phyloP scores from a whole-genome alignment of 2,888 invertebrate genomes.

The Peribatodes rhomboidaria region DNA sequence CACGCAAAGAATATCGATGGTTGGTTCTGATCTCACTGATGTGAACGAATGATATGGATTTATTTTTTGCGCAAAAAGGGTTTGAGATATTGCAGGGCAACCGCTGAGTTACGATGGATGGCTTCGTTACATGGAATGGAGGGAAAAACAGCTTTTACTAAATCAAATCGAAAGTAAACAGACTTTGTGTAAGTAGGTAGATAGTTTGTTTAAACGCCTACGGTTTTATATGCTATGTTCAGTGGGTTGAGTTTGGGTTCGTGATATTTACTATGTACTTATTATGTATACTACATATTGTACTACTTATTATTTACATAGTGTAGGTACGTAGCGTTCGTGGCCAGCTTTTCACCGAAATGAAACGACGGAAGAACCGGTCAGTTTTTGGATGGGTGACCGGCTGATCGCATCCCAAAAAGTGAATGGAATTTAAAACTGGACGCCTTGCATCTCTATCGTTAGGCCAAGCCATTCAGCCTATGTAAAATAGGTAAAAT shows the following conservation, averaged over 20 bases:
- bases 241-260: background rate
- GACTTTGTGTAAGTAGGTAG: background rate
- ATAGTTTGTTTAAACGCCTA: background rate
- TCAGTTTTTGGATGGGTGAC: no score
- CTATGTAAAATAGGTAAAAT: no score
- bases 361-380: no score
- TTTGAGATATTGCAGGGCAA: constrained; percentile 28
- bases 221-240: background rate
- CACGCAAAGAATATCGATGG: constrained; percentile 36
- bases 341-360: no score
- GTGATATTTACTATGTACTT: background rate
- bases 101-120: constrained; percentile 14
- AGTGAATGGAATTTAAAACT: no score
- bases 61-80: constrained; percentile 34
- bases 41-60: constrained; percentile 38
- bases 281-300: no score
- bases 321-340: no score
- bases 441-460: no score
- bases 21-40: constrained; percentile 35
- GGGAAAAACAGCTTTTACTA: constrained; percentile 31
- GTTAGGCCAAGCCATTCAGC: no score
- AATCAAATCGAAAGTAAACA: constrained; percentile 33
- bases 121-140: constrained; percentile 23
- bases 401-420: no score
- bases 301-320: no score